Conservation (phyloP, 2,113 vertebrate species). For the Anarrhichthys ocellatus region DNA sequence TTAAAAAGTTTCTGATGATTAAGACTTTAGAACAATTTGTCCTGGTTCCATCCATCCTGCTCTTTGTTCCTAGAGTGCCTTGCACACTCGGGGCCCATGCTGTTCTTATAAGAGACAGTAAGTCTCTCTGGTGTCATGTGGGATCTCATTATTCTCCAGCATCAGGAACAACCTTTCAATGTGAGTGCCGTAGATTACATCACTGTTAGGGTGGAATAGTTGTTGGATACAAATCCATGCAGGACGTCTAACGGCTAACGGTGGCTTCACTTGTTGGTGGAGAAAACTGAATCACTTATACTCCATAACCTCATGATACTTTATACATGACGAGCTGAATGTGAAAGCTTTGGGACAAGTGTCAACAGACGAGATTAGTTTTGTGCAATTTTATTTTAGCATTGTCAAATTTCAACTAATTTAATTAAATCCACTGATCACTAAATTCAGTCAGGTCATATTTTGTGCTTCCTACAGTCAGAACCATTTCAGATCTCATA, state of each 20-base stretch:
- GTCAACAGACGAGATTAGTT: not conserved
- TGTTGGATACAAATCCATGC: not conserved
- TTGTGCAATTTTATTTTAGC: not conserved
- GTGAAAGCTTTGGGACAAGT: not conserved
- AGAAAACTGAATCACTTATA: slow-evolving; percentile 6
- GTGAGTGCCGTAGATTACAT: not conserved
- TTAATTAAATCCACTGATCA: not conserved
- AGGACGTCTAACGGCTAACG: not conserved
- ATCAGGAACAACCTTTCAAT: slow-evolving; percentile 41
- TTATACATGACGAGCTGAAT: not conserved
- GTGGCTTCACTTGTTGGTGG: not conserved
- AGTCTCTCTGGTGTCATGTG: slow-evolving; percentile 48
- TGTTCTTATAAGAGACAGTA: slow-evolving; percentile 35
- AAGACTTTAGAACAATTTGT: slow-evolving; percentile 19
- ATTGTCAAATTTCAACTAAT: not conserved
- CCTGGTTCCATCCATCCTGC: not conserved
- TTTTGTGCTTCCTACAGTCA: not conserved
- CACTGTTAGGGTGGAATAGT: slow-evolving; percentile 15
- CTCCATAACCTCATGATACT: not conserved
- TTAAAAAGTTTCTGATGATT: slow-evolving; percentile 13
- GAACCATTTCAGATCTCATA: not conserved
- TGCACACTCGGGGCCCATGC: slow-evolving; percentile 18
- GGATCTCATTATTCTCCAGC: slow-evolving; percentile 65
- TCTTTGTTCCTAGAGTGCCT: slow-evolving; percentile 25
- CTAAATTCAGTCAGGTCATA: not conserved